phyloP scores from a whole-genome alignment of 2,113 vertebrate genomes.

The Oncorhynchus nerka region DNA sequence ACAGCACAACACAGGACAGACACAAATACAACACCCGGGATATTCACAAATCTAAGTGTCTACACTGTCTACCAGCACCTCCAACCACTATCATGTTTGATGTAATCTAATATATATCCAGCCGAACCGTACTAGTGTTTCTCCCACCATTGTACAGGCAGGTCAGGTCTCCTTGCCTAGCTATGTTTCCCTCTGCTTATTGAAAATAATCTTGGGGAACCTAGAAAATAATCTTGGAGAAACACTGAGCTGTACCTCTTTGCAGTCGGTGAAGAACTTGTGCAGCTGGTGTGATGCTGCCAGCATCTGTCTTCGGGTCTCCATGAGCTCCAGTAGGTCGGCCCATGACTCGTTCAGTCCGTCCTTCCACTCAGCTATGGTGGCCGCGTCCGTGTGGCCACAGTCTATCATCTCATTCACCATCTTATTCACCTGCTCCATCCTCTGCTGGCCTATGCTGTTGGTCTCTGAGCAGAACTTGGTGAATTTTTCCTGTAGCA shows the following conservation, averaged over 20 bases:
- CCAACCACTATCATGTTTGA: not conserved
- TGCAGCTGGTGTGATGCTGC: slow-evolving; percentile 88
- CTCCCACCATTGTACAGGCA: no score
- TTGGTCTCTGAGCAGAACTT: slow-evolving; percentile 90
- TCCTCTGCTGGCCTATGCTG: slow-evolving; percentile 84
- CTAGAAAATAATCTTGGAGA: not conserved
- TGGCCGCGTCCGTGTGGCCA: slow-evolving; percentile 85
- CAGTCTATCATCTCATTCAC: slow-evolving; percentile 90
- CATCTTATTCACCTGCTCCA: slow-evolving; percentile 82
- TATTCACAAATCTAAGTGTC: not conserved
- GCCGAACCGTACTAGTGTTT: no score
- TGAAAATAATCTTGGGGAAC: not conserved
- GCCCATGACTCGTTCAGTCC: slow-evolving; percentile 92
- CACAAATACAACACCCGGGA: slow-evolving; percentile 49
- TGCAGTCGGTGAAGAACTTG: slow-evolving; percentile 87
- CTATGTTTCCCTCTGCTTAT: no score
- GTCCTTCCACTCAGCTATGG: slow-evolving; percentile 93
- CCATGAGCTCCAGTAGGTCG: slow-evolving; percentile 90
- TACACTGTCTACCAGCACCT: slow-evolving; percentile 22
- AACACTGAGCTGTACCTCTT: slow-evolving; percentile 71
- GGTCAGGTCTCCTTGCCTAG: no score
- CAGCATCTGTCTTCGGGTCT: slow-evolving; percentile 90
- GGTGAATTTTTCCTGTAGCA: slow-evolving; percentile 87
- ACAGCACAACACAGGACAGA: slow-evolving; percentile 48
- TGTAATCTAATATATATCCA: no score